Evolutionary conservation across 2,888 invertebrate species (phyloP), one percentile per base, ranked within the genome.

Genomic region (Cremastinae sp.): DNA sequence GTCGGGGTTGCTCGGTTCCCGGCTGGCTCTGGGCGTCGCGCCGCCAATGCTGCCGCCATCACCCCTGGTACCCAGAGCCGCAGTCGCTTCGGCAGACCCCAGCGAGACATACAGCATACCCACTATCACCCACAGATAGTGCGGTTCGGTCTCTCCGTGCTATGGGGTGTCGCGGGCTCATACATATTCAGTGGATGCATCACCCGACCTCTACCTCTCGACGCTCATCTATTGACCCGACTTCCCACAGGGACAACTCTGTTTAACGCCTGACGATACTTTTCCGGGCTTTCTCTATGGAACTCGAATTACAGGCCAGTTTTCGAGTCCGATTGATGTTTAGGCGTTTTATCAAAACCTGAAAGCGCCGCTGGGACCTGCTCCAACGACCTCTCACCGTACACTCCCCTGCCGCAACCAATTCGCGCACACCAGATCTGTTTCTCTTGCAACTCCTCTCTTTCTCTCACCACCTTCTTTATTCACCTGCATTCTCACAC

Each of bases 111-210:
- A 85, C 84, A 87, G 87, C 87, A 84, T 86, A 88, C 86, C 88
- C 85, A 86, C 88, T 89, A 89, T 89, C 89, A 86, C 85, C 88
- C 89, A 82, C 89, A 88, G 88, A 89, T 89, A 89, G 89, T 84
- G 76, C 73, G 86, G 86, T 87, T 83, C 82, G 85, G 86, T 84
- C 84, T 85, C 84, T 83, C 85, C 81, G 81, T 84, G 84, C 86
- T 85, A 84, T 86, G 87, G 88, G 88, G 88, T 88, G 89, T 89
- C 89, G 87, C 87, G 86, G 87, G 90, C 91, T 92, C 92, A 93
- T 93, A 91, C 93, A 93, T 93, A 93, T 93, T 93, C 92, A 93
- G 90, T 88, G 90, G 90, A 91, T 92, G 92, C 92, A 92, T 92
- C 92, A 91, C 91, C 90, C 90, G 84, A 82, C 84, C 81, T 83